These are phyloP conservation scores for Pardosa pseudoannulata DNA, from an alignment of 2,888 invertebrate species.

Conservation along the genomic window DNA sequence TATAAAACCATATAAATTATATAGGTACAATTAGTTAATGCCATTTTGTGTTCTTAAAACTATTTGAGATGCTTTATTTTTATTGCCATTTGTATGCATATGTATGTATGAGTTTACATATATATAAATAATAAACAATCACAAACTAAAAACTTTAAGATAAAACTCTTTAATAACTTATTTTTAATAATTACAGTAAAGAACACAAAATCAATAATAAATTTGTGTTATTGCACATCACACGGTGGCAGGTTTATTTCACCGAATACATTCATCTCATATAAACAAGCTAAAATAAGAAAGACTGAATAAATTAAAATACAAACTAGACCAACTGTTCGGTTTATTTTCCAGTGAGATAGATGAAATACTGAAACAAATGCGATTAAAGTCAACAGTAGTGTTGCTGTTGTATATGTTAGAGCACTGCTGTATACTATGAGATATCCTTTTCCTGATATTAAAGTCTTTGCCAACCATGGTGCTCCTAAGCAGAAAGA, in stretches of 20 bases:
- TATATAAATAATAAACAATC: no score
- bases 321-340: constrained; percentile 83
- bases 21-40: no score
- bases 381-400: constrained; percentile 85
- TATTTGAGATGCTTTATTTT: no score
- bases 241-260: constrained; percentile 90
- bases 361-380: constrained; percentile 84
- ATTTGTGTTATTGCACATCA: constrained; percentile 33
- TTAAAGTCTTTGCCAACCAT: constrained; percentile 85
- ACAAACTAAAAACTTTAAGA: no score
- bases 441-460: constrained; percentile 82
- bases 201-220: not conserved
- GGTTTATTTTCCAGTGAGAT: constrained; percentile 82
- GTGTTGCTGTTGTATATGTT: constrained; percentile 87
- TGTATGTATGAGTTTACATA: no score
- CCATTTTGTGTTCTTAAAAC: no score
- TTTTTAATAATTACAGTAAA: no score
- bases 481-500: constrained; percentile 87
- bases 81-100: no score
- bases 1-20: no score
- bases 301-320: constrained; percentile 84
- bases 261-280: constrained; percentile 92
- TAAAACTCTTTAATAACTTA: no score
- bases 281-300: constrained; percentile 86
- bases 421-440: constrained; percentile 87